Conservation (phyloP, 2,113 vertebrate genomes). For the Andinoacara biseriatus region DNA sequence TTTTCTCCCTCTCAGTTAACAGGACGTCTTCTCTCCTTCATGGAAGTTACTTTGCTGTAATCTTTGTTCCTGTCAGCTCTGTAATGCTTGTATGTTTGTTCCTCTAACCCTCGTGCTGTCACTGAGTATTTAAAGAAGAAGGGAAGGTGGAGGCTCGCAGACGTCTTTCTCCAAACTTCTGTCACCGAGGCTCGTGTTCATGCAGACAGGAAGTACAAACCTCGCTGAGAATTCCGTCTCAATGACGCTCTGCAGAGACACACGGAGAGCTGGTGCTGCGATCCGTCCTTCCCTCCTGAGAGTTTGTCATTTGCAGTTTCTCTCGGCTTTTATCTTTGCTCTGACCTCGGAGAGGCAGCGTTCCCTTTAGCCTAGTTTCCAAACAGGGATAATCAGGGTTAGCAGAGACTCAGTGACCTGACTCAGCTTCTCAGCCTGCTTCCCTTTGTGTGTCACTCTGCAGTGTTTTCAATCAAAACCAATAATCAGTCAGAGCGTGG, state of each 20-base stretch:
- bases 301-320: background rate
- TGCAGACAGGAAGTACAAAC: too few relatives aligned
- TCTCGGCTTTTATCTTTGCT: background rate
- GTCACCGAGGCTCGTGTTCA: too few relatives aligned
- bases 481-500: background rate
- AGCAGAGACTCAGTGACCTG: conserved; percentile 8
- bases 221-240: background rate
- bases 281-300: background rate
- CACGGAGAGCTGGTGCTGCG: background rate
- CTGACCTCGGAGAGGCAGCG: background rate
- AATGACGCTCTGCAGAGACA: background rate
- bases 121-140: too few relatives aligned
- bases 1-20: background rate
- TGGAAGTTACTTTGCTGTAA: background rate
- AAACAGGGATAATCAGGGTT: conserved; percentile 5
- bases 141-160: too few relatives aligned
- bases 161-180: too few relatives aligned
- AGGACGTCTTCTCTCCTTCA: background rate
- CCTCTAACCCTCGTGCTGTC: background rate
- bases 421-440: background rate
- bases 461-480: background rate
- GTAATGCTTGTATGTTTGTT: background rate
- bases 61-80: background rate
- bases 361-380: conserved; percentile 31
- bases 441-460: background rate